Base-by-base conservation (phyloP, 1,140 invertebrate species). In the Neuroterus valhalla region DNA sequence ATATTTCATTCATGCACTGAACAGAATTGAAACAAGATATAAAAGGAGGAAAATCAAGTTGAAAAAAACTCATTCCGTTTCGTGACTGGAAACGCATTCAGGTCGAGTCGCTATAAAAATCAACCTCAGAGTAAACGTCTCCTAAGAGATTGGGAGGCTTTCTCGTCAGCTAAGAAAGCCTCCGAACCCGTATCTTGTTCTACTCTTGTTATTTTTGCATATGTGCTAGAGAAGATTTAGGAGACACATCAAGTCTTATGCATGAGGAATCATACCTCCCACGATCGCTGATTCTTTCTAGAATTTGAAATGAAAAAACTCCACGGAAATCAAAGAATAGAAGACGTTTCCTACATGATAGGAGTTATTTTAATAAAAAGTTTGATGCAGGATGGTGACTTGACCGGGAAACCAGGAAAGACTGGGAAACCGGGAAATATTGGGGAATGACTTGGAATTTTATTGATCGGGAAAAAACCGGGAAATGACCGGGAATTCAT, bases 91-190 rank as follows among this genome's bases (percentile, higher is more conserved):
- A 62, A 26, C 23, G 1, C 0, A 62, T 62, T 62, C 31, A 62
- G 55, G 55, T 62, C 26, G 55, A 62, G 23, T 62, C 21, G 55
- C 31, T 62, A 62, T 62, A 62, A 62, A 62, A 62, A 62, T 62
- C 23, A 6, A 62, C 55, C 55, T 38, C 21, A 15, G 55, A 23
- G 31, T 62, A 38, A 62, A 62, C 31, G 55, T 62, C 26, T 62
- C 21, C 55, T 38, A 62, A 12, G 55, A 62, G 55, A 62, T 62
- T 62, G 55, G 55, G 55, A 62, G 55, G 55, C 26, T 62, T 62
- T 62, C 31, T 62, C 55, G 55, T 62, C 31, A 38, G 55, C 26
- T 62, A 62, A 62, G 55, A 62, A 23, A 62, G 55, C 23, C 26
- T 6, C 31, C 14, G n/a, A 62, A 23, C 31, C 5, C 55, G 55